These are phyloP conservation scores for Tenualosa thibaudeaui DNA, from an alignment of 2,797 vertebrate species.

Conservation along the genomic window DNA sequence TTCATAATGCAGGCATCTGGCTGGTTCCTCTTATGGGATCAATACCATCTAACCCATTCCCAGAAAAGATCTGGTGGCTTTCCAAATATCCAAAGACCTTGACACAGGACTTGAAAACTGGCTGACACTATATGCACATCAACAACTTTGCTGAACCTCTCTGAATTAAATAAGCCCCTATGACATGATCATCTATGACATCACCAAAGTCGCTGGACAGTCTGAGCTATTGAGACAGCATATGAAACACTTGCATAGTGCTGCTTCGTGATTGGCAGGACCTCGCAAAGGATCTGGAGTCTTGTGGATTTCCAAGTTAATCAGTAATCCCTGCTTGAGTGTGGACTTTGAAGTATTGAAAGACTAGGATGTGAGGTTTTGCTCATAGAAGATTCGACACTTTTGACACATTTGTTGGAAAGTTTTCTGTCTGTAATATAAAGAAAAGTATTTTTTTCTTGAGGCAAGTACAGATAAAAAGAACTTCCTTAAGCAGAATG, in stretches of 20 bases:
- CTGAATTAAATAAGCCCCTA: conserved; percentile 37
- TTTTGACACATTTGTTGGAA: conserved; percentile 13
- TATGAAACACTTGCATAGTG: not conserved
- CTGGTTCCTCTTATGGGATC: conserved; percentile 48
- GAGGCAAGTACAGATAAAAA: not conserved
- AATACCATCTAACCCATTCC: conserved; percentile 48
- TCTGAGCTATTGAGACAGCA: not conserved
- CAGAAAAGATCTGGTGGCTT: conserved; percentile 46
- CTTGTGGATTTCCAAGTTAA: conserved; percentile 44
- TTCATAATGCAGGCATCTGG: conserved; percentile 39
- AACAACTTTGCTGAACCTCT: conserved; percentile 37
- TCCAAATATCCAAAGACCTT: conserved; percentile 53
- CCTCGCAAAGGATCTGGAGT: not conserved
- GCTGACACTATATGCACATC: conserved; percentile 43
- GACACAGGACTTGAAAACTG: conserved; percentile 45
- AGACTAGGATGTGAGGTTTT: not conserved
- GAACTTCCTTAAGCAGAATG: not conserved
- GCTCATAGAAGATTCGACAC: not conserved
- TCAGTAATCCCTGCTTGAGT: conserved; percentile 42
- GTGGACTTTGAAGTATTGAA: conserved; percentile 47
- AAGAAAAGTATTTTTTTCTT: not conserved
- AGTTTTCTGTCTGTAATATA: conserved; percentile 13
- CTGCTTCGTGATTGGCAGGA: not conserved
- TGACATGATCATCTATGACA: not conserved
- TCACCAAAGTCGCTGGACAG: not conserved